These are phyloP conservation scores for Pocillopora damicornis DNA, from an alignment of 64 coral and sea anemone genomes.

Conservation along the genomic window DNA sequence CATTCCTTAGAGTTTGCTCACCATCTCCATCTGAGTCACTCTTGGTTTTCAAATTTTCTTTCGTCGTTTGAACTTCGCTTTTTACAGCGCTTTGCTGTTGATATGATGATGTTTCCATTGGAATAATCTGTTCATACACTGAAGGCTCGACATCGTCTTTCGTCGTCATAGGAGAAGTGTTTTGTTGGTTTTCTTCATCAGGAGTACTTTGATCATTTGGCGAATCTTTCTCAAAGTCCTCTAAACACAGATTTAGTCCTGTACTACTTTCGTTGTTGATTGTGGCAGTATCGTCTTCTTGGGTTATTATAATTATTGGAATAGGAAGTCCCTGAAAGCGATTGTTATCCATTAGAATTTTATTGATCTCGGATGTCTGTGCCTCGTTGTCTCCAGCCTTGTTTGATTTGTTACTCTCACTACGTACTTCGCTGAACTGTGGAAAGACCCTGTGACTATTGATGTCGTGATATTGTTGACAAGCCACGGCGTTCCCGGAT, in stretches of 20 bases:
- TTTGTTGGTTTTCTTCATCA: not conserved
- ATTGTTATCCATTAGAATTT: not conserved
- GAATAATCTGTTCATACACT: not conserved
- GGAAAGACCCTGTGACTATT: not conserved
- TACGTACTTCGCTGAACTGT: not conserved
- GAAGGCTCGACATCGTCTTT: not conserved
- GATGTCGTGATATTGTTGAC: not conserved
- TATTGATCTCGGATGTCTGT: not conserved
- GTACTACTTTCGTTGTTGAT: not conserved
- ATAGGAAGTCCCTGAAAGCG: not conserved
- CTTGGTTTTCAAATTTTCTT: not conserved
- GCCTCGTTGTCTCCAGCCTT: not conserved
- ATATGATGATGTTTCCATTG: not conserved
- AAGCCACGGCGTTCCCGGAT: too few relatives aligned
- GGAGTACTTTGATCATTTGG: constrained; percentile 38
- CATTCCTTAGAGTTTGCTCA: not conserved
- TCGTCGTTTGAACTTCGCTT: not conserved
- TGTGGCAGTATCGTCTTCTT: not conserved
- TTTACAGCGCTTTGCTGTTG: too few relatives aligned
- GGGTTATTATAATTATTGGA: constrained; percentile 12
- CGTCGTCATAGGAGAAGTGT: not conserved
- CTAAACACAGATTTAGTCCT: constrained; percentile 2
- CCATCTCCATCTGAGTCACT: not conserved
- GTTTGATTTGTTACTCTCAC: not conserved
- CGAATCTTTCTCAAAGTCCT: constrained; percentile 30